Base-by-base conservation (phyloP, 1,140 invertebrate species). In the Phthorimaea operculella region DNA sequence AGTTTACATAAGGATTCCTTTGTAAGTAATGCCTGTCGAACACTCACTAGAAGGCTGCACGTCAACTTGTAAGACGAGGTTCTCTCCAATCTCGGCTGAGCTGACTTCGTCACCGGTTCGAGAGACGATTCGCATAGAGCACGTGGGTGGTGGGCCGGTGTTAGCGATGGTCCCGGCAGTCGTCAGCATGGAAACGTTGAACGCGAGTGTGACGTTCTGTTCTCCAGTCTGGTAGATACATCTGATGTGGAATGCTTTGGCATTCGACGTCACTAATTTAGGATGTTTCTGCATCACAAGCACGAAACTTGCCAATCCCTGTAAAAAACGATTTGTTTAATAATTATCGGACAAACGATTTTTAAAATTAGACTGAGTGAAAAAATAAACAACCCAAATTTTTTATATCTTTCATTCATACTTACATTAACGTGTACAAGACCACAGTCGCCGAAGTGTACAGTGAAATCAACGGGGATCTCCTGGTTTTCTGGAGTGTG, bases 241-340 rank as follows among this genome's bases (percentile, higher is more conserved):
- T 80, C 95, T 96, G 48, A 97, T 96, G 77, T 97, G 94, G 83
- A 97, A 98, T 0, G 96, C 96, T 85, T 96, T 94, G 1, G 96
- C 95, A 67, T 96, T 95, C 74, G 94, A 96, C 5, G 96, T 98
- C n/a, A 97, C 92, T 4, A 98, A 84, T 88, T 96, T 96, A 0
- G 95, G 95, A 90, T 98, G 96, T 85, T 96, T 97, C 72, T 97
- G 96, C 71, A 98, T 96, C 9, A 98, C 95, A 15, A 98, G 85
- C 0, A 97, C 93, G 71, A 97, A 97, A 66, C 93, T 94, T 11
- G 96, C 96, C 74, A 96, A 90, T 47, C 96, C 95, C 92, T 94
- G 72, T 58, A 85, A 76, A 63, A 50, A 12, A 39, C 10, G 36
- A 39, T 12, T 12, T 4, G n/a, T 39, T 39, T 3, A 5, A 5